Conservation (phyloP, 2,113 vertebrate species). For the Brachypodius melanocephalos region DNA sequence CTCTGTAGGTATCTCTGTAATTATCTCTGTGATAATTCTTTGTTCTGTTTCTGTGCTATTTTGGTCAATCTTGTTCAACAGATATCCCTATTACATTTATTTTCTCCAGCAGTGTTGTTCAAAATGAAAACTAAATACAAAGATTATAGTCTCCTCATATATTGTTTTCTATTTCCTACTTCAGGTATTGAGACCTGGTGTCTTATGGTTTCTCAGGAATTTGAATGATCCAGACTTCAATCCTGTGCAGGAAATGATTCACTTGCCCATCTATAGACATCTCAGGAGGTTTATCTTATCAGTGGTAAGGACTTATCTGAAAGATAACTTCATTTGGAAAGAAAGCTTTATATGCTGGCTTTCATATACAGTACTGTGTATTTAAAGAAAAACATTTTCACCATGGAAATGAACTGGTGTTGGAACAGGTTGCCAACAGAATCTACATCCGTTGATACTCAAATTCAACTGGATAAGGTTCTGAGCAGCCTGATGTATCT, state of each 20-base stretch:
- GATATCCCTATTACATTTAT: neutral
- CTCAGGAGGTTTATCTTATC: conserved; percentile 94
- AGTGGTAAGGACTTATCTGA: conserved; percentile 79
- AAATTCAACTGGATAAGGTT: neutral
- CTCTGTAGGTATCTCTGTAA: neutral
- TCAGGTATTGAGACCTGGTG: conserved; percentile 92
- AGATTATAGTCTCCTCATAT: neutral
- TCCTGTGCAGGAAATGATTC: conserved; percentile 98
- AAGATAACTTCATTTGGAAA: neutral
- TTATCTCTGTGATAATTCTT: neutral
- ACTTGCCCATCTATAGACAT: conserved; percentile 93
- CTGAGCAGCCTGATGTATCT: neutral
- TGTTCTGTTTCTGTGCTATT: neutral
- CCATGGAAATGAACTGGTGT: neutral
- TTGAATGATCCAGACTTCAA: conserved; percentile 98
- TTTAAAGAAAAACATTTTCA: neutral
- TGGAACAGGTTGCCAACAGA: neutral
- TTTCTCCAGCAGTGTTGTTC: neutral
- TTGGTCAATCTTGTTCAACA: neutral
- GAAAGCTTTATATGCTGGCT: neutral
- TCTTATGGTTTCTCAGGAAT: conserved; percentile 97
- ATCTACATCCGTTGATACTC: neutral
- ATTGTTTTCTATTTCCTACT: conserved; percentile 24
- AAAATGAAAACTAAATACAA: neutral
- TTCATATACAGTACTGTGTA: neutral